Conservation (phyloP, 1,140 invertebrate species). For the Rhagoletis pomonella region DNA sequence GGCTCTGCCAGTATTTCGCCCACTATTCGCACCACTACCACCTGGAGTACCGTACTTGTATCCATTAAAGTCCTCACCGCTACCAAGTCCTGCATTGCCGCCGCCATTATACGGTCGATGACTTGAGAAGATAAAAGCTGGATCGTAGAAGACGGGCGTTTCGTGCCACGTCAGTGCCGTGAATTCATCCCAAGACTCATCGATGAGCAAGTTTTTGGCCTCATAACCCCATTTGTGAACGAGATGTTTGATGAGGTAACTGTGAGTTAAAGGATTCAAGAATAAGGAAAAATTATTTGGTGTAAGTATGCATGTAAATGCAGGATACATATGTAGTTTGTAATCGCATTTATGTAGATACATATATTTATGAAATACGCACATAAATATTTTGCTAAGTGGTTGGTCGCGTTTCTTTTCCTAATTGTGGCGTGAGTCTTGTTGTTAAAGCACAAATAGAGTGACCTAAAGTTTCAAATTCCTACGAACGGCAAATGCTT, state of each 20-base stretch:
- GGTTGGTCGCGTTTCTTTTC: no score
- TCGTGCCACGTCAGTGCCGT: conserved; percentile 74
- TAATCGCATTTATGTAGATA: no score
- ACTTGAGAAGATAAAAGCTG: conserved; percentile 68
- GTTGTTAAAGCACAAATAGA: no score
- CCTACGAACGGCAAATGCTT: no score
- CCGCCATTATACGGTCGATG: conserved; percentile 72
- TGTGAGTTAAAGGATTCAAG: conserved; percentile 73
- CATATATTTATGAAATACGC: no score
- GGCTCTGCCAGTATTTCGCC: conserved; percentile 57
- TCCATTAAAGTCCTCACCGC: conserved; percentile 64
- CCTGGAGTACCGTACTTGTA: conserved; percentile 73
- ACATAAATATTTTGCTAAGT: no score
- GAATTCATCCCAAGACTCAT: conserved; percentile 83
- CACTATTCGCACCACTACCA: conserved; percentile 12
- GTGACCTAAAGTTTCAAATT: no score
- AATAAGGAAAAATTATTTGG: no score
- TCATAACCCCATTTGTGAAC: conserved; percentile 86
- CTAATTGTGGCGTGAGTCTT: no score
- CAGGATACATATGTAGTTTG: no score
- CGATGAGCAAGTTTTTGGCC: conserved; percentile 80
- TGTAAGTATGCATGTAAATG: no score
- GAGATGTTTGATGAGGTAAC: conserved; percentile 85
- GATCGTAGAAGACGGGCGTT: conserved; percentile 76
- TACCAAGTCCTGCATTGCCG: conserved; percentile 14